Evolutionary conservation across 2,797 vertebrate species (phyloP), one percentile per base, ranked within the genome.

Genomic region (Diglossa cyanea): DNA sequence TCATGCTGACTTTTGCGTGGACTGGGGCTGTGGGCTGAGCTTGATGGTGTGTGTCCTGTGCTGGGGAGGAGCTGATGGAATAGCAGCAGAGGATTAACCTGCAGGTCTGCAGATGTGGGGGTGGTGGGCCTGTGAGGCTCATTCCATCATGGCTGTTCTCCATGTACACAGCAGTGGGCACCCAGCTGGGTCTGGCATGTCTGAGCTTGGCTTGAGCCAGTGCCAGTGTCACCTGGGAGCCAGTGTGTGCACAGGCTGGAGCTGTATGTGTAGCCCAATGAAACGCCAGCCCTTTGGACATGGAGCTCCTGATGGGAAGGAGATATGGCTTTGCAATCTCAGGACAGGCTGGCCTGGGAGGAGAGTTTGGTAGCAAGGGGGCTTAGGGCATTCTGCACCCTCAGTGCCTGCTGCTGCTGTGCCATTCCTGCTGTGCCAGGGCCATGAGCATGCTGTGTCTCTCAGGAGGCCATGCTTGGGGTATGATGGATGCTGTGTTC

Each of bases 401-500:
- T 5, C 4, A 48, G 44, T 28, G 28, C 80, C 58, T 31, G 19
- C 13, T 68, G 18, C 66, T 86, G 37, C 73, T 61, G 68, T 0
- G 1, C 50, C 18, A 2, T 25, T 57, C 47, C 57, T 19, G 30
- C 4, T 0, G 3, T 21, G n/a, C 6, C n/a, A 20, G 72, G 53
- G 79, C 47, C 23, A 6, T 1, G 20, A 63, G 61, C 25, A 10
- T n/a, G 65, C 72, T 4, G 3, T 10, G 7, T 53, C 61, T 66
- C 72, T 93, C 26, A 42, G 71, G 58, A 65, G 40, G 72, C 47
- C 35, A 28, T 68, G 55, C 75, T 8, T 68, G 28, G 26, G 48
- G 20, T 76, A 13, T 86, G 47, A 96, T 26, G 31, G n/a, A 81
- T 80, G 50, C 58, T 95, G 23, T 93, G 33, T 93, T 95, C 66